Evolutionary conservation across 2,797 vertebrate genomes (phyloP).

Genomic region (Ambastaia sidthimunki): DNA sequence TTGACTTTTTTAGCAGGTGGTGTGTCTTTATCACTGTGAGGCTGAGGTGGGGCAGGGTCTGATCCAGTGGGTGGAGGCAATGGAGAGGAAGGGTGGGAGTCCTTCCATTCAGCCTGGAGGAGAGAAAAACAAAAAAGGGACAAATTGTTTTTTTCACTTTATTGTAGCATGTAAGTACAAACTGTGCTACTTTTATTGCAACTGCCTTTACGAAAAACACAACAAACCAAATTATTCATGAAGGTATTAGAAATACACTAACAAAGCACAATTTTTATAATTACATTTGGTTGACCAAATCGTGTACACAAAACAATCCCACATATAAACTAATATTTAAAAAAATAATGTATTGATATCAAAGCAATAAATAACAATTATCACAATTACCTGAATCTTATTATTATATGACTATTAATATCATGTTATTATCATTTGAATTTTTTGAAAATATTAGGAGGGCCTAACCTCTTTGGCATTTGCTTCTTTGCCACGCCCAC

Average conservation of each 20-base stretch:
- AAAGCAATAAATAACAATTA: not conserved
- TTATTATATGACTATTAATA: too few relatives aligned
- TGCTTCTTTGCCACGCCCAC: conserved; percentile 66
- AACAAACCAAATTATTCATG: not conserved
- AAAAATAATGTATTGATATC: not conserved
- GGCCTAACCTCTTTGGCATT: conserved; percentile 74
- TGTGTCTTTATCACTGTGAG: conserved; percentile 80
- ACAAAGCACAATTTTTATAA: not conserved
- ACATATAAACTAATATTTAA: not conserved
- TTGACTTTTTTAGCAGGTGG: conserved; percentile 86
- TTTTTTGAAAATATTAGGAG: not conserved
- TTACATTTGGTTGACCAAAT: not conserved
- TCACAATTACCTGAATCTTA: not conserved
- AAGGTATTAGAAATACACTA: not conserved
- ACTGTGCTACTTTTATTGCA: not conserved
- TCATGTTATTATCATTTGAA: too few relatives aligned
- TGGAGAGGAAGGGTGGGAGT: conserved; percentile 77
- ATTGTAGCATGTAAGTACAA: not conserved
- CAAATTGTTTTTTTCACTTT: not conserved
- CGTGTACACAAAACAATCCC: not conserved
- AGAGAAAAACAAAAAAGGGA: not conserved
- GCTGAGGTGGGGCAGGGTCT: conserved; percentile 71
- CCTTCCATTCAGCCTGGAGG: conserved; percentile 80
- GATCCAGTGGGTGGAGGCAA: conserved; percentile 70
- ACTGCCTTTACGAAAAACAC: not conserved